phyloP scores from a whole-genome alignment of 2,888 invertebrate species.

The Merodon equestris region DNA sequence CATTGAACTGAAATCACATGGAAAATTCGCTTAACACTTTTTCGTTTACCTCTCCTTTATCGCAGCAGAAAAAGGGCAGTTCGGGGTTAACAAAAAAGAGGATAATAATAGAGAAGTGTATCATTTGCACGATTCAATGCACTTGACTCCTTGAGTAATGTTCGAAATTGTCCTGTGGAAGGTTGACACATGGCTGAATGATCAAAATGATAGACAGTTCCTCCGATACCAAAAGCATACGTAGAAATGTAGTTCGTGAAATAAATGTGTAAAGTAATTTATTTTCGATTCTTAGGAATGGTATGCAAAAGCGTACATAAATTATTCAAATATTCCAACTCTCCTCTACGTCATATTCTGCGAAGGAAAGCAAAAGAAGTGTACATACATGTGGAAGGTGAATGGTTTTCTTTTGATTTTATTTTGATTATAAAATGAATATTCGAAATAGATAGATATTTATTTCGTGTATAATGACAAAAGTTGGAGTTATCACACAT shows the following conservation, averaged over 20 bases:
- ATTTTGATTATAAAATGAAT: too few species aligned
- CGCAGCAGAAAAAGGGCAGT: conserved; percentile 5
- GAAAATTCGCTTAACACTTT: conserved; percentile 72
- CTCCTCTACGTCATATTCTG: background rate
- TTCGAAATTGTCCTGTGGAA: conserved; percentile 63
- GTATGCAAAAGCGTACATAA: conserved; percentile 49
- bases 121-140: conserved; percentile 68
- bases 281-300: conserved; percentile 31
- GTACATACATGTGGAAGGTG: too few species aligned
- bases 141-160: conserved; percentile 68
- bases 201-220: conserved; percentile 63
- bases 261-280: conserved; percentile 42
- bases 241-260: conserved; percentile 33
- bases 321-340: conserved; percentile 57
- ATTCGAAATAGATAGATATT: too few species aligned
- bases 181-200: conserved; percentile 66
- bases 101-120: conserved; percentile 65
- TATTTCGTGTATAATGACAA: too few species aligned
- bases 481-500: too few species aligned
- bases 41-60: conserved; percentile 28
- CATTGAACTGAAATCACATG: conserved; percentile 74
- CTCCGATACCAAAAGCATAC: conserved; percentile 16
- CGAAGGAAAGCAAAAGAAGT: too few species aligned
- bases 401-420: too few species aligned
- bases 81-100: conserved; percentile 23